A percentile compares a stretch with the other conserved stretches of the same genome.
Conservation (phyloP, 1,140 invertebrate species). For the Augochlora pura region DNA sequence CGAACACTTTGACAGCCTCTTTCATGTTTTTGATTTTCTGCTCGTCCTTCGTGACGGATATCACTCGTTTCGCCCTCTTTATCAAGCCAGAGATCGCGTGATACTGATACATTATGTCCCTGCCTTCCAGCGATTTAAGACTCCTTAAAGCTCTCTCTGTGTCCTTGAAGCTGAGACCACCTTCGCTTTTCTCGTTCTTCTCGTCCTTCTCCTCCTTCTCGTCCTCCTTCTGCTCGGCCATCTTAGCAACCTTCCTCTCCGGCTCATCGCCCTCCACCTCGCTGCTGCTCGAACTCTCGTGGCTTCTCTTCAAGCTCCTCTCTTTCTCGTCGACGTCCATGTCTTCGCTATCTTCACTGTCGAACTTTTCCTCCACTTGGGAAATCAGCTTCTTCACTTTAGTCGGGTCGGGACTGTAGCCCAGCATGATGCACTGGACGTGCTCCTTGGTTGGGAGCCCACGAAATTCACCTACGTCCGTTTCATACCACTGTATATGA, state of each 20-base stretch:
- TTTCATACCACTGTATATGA: constrained; percentile 70
- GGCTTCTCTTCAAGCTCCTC: constrained; percentile 30
- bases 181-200: constrained; percentile 43
- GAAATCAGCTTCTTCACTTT: constrained; percentile 72
- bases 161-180: constrained; percentile 62
- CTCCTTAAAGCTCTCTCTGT: constrained; percentile 62
- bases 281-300: constrained; percentile 22
- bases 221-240: constrained; percentile 17
- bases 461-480: constrained; percentile 64
- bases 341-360: constrained; percentile 4
- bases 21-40: constrained; percentile 69
- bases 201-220: constrained; percentile 39
- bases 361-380: constrained; percentile 65
- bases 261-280: constrained; percentile 42
- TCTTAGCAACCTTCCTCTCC: constrained; percentile 44
- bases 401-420: constrained; percentile 71
- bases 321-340: constrained; percentile 42
- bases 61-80: constrained; percentile 65
- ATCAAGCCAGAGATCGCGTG: constrained; percentile 61
- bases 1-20: constrained; percentile 72
- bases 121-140: constrained; percentile 58
- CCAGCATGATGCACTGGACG: constrained; percentile 71
- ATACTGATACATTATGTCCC: constrained; percentile 65
- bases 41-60: constrained; percentile 68
- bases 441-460: constrained; percentile 74